Evolutionary conservation across 1,140 invertebrate genomes (phyloP).

Genomic region (Metopolophium dirhodum): DNA sequence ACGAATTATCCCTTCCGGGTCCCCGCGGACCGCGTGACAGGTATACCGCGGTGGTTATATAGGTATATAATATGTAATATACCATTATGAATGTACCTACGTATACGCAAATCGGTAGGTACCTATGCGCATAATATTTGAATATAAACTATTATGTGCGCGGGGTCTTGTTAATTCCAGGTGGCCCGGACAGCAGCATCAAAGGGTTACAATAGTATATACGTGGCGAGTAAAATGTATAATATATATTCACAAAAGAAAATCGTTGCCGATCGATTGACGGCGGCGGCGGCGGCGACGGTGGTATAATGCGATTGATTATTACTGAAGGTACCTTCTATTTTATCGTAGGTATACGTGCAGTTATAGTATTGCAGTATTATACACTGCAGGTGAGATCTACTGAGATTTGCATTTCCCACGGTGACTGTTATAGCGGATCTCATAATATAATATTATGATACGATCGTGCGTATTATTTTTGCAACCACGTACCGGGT

Average conservation of each 20-base stretch:
- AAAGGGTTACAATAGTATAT: slow-evolving; percentile 24
- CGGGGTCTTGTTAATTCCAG: neutral
- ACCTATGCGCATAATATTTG: neutral
- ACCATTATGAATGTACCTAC: neutral
- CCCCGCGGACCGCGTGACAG: neutral
- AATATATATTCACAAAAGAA: slow-evolving; percentile 28
- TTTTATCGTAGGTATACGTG: neutral
- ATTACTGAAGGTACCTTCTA: neutral
- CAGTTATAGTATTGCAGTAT: too few relatives aligned
- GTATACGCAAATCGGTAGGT: neutral
- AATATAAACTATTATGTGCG: neutral
- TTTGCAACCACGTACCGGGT: neutral
- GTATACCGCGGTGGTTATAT: too few relatives aligned
- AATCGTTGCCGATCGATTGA: slow-evolving; percentile 36
- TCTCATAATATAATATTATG: neutral
- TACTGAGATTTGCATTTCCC: slow-evolving; percentile 34
- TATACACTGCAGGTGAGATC: neutral
- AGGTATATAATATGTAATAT: neutral
- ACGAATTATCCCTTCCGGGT: neutral
- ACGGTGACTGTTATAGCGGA: neutral
- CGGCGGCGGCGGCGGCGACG: neutral
- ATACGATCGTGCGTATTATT: neutral
- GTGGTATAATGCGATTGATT: neutral
- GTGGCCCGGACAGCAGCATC: neutral
- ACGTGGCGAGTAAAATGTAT: neutral